Percentiles rank a stretch among this genome's conserved stretches.
phyloP scores from a whole-genome alignment of 2,888 invertebrate genomes.

The Cremastinae sp. region DNA sequence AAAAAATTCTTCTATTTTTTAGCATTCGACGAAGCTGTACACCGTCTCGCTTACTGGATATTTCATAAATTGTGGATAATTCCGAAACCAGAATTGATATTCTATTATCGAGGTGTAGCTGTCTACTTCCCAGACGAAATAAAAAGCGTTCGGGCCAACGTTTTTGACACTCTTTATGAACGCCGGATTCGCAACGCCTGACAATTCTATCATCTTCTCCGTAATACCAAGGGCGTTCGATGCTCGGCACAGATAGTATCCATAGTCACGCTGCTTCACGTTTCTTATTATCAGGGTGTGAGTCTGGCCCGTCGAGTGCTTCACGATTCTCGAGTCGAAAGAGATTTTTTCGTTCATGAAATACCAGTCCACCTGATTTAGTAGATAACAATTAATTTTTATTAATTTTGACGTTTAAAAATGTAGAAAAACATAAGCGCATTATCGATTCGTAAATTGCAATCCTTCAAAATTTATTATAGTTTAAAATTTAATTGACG shows the following conservation, averaged over 20 bases:
- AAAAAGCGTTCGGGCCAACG: slow-evolving; percentile 83
- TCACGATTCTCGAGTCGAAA: slow-evolving; percentile 75
- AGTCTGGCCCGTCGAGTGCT: slow-evolving; percentile 82
- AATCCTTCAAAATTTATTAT: no score
- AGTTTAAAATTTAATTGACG: no score
- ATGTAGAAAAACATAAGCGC: no score
- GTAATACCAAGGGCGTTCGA: slow-evolving; percentile 88
- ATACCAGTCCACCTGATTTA: slow-evolving; percentile 78
- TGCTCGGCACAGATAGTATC: slow-evolving; percentile 89
- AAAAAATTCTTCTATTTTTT: background rate
- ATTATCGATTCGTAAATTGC: no score
- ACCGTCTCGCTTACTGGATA: no score
- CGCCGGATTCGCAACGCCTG: slow-evolving; percentile 87
- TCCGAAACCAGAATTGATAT: slow-evolving; percentile 82
- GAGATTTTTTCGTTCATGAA: slow-evolving; percentile 70
- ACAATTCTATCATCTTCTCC: slow-evolving; percentile 87
- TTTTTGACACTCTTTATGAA: slow-evolving; percentile 83
- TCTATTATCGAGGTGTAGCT: slow-evolving; percentile 90
- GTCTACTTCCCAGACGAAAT: slow-evolving; percentile 92
- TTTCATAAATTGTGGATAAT: no score
- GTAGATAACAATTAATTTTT: background rate
- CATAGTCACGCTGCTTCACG: slow-evolving; percentile 86
- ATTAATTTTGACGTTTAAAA: background rate
- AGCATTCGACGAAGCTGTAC: background rate
- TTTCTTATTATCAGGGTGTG: slow-evolving; percentile 86